Base-by-base conservation (phyloP, 2,113 vertebrate genomes). In the Gnathonemus longibarbis region DNA sequence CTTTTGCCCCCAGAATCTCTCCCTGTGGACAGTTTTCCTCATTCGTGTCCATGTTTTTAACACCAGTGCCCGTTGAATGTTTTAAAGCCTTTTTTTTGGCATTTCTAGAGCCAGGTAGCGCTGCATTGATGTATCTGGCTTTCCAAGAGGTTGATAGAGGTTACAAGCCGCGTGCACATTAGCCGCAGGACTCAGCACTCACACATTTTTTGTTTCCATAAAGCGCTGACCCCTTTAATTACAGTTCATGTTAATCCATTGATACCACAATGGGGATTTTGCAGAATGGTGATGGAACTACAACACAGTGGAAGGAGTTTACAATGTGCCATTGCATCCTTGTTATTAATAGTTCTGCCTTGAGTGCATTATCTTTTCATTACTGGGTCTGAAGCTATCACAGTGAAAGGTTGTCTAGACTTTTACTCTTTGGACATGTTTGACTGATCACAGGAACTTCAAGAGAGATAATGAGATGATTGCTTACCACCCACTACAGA, bases 171-270 rank as follows among this genome's bases (percentile, higher is more conserved):
- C 6, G 1, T 5, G 35, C 35, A 80, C 74, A 80, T 80, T 42
- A 93, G 93, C 92, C 92, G 90, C 92, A 91, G 92, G 88, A 89
- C 90, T 58, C 39, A 85, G 77, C 46, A 1, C 91, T 52, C 52
- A 89, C 91, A 94, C 45, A 27, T 31, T 93, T 93, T 93, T 93
- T 90, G 53, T 49, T 19, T 66, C 31, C 4, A 66, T 84, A 88
- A 42, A 39, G 35, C 31, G 1, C 74, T 80, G 35, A 39, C 74
- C 74, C 90, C 83, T 90, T 93, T 92, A 93, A 92, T 91, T 90
- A 89, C 27, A 87, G 84, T 27, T 52, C 0, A 46, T 39, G 24
- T 17, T 70, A 31, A 70, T 70, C 17, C 31, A 58, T 35, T 39
- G 86, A 53, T 87, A 85, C 66, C 48, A 39, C 9, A 4, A 35